Conservation (phyloP, 2,113 vertebrate genomes). For the Aleadryas rufinucha region DNA sequence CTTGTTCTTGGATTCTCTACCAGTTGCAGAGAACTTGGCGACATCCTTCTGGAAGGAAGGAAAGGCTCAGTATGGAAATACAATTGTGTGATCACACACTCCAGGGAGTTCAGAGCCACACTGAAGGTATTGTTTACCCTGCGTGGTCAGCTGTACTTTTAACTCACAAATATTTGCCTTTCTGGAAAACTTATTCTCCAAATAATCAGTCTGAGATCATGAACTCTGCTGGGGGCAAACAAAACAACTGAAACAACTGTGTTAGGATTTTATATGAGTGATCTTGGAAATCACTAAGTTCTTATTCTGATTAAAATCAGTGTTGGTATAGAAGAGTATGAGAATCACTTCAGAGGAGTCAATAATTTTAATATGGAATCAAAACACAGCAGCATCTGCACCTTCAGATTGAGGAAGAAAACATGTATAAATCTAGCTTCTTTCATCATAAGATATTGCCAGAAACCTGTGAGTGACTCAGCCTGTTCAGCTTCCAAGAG, state of each 20-base stretch:
- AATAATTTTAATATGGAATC: not conserved
- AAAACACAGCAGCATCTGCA: not conserved
- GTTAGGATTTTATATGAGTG: not conserved
- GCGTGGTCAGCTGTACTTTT: constrained; percentile 32
- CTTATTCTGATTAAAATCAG: not conserved
- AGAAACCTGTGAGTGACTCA: not conserved
- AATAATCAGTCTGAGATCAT: not conserved
- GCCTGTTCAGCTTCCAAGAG: not conserved
- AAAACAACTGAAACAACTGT: not conserved
- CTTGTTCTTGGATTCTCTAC: not conserved
- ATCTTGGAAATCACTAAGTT: not conserved
- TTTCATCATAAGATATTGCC: not conserved
- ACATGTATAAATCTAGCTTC: not conserved
- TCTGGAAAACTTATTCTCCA: constrained; percentile 1
- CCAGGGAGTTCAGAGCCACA: constrained; percentile 23
- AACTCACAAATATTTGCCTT: constrained; percentile 48
- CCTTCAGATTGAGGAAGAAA: not conserved
- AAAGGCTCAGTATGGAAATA: constrained; percentile 24
- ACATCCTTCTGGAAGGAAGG: constrained; percentile 39
- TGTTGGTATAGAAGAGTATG: not conserved
- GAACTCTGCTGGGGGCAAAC: not conserved
- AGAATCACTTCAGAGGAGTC: not conserved
- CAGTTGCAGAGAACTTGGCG: constrained; percentile 25
- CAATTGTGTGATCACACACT: not conserved
- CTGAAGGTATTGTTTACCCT: constrained; percentile 25